Evolutionary conservation across 1,140 invertebrate species (phyloP), one percentile per base, ranked within the genome.

Genomic region (Dolichoris vasculosae): DNA sequence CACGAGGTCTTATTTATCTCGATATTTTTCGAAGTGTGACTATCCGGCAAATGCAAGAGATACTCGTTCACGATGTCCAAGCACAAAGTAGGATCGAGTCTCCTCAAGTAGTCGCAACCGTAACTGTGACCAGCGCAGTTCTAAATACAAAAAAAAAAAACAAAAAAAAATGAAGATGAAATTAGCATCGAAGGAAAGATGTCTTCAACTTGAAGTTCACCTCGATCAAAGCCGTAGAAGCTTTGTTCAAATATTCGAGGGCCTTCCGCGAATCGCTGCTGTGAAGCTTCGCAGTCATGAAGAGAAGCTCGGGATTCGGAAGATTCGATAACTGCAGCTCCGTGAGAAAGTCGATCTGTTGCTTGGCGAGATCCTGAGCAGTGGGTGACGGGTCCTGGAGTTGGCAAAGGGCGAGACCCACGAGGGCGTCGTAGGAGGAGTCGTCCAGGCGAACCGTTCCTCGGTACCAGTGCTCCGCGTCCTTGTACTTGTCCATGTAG

Each of bases 1-100:
- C 95, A 96, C 83, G 94, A 26, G 23, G 13, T 51, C 30, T 75
- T 86, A 76, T 88, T 85, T 91, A 90, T 94, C 46, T 92, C 75
- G 95, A 87, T 30, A 92, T 91, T 17, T 89, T 82, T 83, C 32
- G 84, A 59, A 32, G 23, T 82, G 91, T 43, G 30, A 17, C 26
- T 64, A 51, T 92, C 94, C 4, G 97, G 96, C 55, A 96, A 95
- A 93, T 97, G 96, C 84, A 95, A 93, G 15, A 98, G 93, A 89
- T 97, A 96, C 89, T 97, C 96, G 87, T 96, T 95, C 15, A 96
- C 95, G 15, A 99, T 94, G 86, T 97, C 95, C 17, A 98, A 90
- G 38, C 98, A 93, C 88, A 99, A 97, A 92, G 98, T 97, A 4
- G 98, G 97, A 94, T 99, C 97, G 40, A 99, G 92, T 55, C 94